Percentiles rank a stretch among this genome's conserved stretches.
These are phyloP conservation scores for Serrognathus titanus DNA, from an alignment of 2,888 invertebrate species.

Conservation along the genomic window DNA sequence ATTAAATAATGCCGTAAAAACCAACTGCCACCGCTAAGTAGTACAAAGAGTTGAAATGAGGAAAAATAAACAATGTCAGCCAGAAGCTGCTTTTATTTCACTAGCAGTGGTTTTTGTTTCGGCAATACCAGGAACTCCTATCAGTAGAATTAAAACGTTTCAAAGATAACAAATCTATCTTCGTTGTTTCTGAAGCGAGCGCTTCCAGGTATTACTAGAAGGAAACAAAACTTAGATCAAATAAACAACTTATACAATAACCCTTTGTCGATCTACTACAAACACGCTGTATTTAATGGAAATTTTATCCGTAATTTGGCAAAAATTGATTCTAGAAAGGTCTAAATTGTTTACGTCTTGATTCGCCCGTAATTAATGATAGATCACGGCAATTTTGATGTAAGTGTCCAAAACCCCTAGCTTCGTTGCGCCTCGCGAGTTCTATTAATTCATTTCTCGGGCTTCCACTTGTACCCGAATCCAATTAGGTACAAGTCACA, in stretches of 20 bases:
- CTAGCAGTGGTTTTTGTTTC: neutral
- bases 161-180: constrained; percentile 3
- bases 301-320: constrained; percentile 7
- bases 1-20: too few species aligned
- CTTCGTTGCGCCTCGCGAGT: constrained; percentile 38
- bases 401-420: constrained; percentile 35
- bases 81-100: neutral
- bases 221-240: neutral
- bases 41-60: constrained; percentile 2
- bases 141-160: constrained; percentile 2
- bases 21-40: neutral
- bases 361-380: constrained; percentile 39
- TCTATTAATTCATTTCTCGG: constrained; percentile 42
- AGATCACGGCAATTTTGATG: constrained; percentile 43
- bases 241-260: neutral
- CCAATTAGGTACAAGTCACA: constrained; percentile 47
- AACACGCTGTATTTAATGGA: constrained; percentile 8
- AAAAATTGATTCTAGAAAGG: neutral
- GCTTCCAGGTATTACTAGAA: constrained; percentile 1
- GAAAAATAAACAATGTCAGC: neutral
- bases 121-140: constrained; percentile 1
- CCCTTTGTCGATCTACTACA: constrained; percentile 1
- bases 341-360: constrained; percentile 15
- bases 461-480: constrained; percentile 35
- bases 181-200: neutral